Evolutionary conservation across 2,113 vertebrate genomes (phyloP).

Genomic region (Anseranas semipalmata): DNA sequence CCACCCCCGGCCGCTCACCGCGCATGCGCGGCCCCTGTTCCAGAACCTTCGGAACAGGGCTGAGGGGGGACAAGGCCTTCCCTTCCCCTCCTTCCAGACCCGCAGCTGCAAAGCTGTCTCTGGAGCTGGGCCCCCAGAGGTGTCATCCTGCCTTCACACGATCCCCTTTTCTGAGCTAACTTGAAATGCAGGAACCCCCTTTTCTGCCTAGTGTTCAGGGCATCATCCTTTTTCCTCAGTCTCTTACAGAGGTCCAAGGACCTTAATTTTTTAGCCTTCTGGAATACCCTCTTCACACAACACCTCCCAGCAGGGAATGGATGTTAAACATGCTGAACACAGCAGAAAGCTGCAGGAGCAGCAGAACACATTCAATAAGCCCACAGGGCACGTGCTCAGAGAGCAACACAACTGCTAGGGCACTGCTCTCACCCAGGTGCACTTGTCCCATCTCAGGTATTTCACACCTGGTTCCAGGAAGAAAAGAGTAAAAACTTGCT

Average conservation of each 20-base stretch:
- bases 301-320: background rate
- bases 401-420: fast-evolving
- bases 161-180: too few species aligned
- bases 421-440: background rate
- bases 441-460: background rate
- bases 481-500: fast-evolving
- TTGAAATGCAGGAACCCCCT: too few species aligned
- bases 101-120: too few species aligned
- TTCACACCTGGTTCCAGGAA: background rate
- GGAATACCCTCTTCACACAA: background rate
- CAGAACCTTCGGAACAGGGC: too few species aligned
- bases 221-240: too few species aligned
- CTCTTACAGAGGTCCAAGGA: background rate
- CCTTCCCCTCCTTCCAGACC: too few species aligned
- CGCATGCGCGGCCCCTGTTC: too few species aligned
- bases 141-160: too few species aligned
- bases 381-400: background rate
- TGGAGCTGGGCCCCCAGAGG: too few species aligned
- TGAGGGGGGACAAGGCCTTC: too few species aligned
- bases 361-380: background rate
- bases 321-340: background rate
- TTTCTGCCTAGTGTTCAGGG: too few species aligned
- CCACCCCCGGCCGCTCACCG: too few species aligned
- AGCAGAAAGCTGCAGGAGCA: background rate
- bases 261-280: background rate